Evolutionary conservation across 2,888 invertebrate genomes (phyloP).

Genomic region (Glyphotaelius pellucidus): DNA sequence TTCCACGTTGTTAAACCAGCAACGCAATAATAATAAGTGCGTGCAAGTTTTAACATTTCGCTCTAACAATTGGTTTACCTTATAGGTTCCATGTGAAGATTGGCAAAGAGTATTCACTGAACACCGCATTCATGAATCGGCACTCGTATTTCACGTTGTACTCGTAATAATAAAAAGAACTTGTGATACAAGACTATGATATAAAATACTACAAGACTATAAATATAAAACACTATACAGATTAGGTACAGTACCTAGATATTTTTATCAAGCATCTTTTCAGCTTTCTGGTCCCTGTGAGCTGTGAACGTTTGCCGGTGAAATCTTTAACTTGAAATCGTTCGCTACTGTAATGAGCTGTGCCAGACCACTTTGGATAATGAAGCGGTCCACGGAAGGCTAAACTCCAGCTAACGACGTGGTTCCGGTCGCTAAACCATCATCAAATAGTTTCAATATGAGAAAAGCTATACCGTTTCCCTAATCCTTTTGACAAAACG

Average conservation of each 20-base stretch:
- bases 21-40: not conserved
- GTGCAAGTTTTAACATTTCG: not conserved
- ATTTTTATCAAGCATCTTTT: not conserved
- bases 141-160: not conserved
- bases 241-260: not conserved
- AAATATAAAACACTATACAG: not conserved
- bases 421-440: not conserved
- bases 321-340: slow-evolving; percentile 32
- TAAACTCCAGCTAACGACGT: not conserved
- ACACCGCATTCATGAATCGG: not conserved
- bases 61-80: not conserved
- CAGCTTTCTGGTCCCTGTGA: not conserved
- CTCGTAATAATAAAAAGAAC: not conserved
- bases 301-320: slow-evolving; percentile 3
- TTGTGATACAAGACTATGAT: too few relatives aligned
- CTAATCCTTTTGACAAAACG: slow-evolving; percentile 2
- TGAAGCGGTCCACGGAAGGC: slow-evolving; percentile 26
- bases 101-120: not conserved
- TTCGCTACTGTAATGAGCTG: slow-evolving; percentile 39
- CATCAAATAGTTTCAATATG: not conserved
- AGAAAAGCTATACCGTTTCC: not conserved
- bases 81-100: not conserved
- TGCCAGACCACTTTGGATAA: slow-evolving; percentile 35
- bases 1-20: not conserved
- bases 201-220: too few relatives aligned